A percentile compares a stretch with the other conserved stretches of the same genome.
These are phyloP conservation scores for Sabatieria punctata DNA, from an alignment of 2,888 invertebrate genomes.

Conservation along the genomic window DNA sequence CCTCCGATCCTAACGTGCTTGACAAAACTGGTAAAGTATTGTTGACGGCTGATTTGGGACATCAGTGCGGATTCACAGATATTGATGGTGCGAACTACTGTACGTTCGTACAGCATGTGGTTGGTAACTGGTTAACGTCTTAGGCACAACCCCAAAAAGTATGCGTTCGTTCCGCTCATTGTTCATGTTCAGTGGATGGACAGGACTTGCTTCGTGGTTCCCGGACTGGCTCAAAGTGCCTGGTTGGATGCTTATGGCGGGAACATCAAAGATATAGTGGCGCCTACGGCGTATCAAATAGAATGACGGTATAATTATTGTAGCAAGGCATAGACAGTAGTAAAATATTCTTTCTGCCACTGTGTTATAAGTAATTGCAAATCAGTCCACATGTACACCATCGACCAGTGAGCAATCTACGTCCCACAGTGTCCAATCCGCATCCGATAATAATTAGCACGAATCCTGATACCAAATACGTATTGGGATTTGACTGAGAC, in stretches of 20 bases:
- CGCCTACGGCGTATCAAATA: too few species aligned
- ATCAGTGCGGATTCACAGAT: slow-evolving; percentile 33
- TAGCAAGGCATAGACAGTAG: too few species aligned
- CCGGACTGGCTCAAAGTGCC: slow-evolving; percentile 12
- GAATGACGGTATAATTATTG: too few species aligned
- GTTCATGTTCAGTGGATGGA: neutral
- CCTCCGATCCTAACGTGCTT: slow-evolving; percentile 28
- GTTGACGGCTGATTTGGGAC: slow-evolving; percentile 30
- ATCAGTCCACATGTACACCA: too few species aligned
- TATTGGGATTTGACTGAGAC: too few species aligned
- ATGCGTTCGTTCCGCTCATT: neutral
- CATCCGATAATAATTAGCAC: too few species aligned
- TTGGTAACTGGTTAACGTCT: too few species aligned
- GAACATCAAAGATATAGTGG: slow-evolving; percentile 4
- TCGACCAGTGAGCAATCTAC: too few species aligned
- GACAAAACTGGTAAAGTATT: slow-evolving; percentile 31
- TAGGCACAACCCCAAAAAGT: slow-evolving; percentile 2
- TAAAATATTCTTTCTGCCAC: too few species aligned
- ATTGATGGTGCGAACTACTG: slow-evolving; percentile 25
- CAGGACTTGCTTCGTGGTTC: slow-evolving; percentile 1
- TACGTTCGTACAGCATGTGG: neutral
- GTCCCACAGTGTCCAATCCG: too few species aligned
- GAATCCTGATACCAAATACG: too few species aligned
- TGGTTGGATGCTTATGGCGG: slow-evolving; percentile 10
- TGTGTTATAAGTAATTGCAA: too few species aligned